A percentile compares a stretch with the other conserved stretches of the same genome.
Evolutionary conservation across 1,140 invertebrate genomes (phyloP).

Genomic region (Penaeus chinensis): DNA sequence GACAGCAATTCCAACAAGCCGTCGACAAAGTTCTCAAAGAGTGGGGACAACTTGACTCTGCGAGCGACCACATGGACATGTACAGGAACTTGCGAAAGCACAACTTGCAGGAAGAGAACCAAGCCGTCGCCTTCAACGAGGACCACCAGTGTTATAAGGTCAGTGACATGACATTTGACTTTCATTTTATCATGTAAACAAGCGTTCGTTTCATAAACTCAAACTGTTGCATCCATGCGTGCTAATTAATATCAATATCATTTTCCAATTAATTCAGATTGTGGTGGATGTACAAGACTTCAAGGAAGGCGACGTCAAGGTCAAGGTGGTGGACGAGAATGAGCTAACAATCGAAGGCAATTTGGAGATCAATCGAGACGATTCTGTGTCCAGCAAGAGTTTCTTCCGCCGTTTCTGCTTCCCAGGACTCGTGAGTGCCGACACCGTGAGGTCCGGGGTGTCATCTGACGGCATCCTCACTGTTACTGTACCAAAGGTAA

Average conservation of each 20-base stretch:
- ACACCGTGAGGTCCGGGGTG: slow-evolving; percentile 24
- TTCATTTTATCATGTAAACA: no score
- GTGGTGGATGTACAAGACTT: slow-evolving; percentile 53
- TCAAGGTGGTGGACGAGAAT: slow-evolving; percentile 35
- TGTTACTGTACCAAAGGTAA: slow-evolving; percentile 45
- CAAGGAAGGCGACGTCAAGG: slow-evolving; percentile 29
- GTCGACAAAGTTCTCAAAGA: slow-evolving; percentile 20
- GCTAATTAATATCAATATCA: not conserved
- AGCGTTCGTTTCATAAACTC: no score
- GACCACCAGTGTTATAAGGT: slow-evolving; percentile 28
- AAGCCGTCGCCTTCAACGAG: slow-evolving; percentile 9
- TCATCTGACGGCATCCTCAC: slow-evolving; percentile 48
- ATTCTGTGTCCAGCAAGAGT: slow-evolving; percentile 9
- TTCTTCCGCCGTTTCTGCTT: slow-evolving; percentile 40
- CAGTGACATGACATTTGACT: not conserved
- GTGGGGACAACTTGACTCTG: not conserved
- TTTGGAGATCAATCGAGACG: slow-evolving; percentile 14
- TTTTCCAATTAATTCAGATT: slow-evolving; percentile 2
- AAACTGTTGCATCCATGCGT: no score
- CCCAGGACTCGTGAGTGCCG: slow-evolving; percentile 18
- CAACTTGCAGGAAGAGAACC: slow-evolving; percentile 15
- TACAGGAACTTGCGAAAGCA: slow-evolving; percentile 8
- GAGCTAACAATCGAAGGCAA: slow-evolving; percentile 37
- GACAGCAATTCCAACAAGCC: slow-evolving; percentile 27
- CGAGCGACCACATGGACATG: slow-evolving; percentile 21